phyloP scores from a whole-genome alignment of 2,888 invertebrate species.

The Tachystola acroxantha region DNA sequence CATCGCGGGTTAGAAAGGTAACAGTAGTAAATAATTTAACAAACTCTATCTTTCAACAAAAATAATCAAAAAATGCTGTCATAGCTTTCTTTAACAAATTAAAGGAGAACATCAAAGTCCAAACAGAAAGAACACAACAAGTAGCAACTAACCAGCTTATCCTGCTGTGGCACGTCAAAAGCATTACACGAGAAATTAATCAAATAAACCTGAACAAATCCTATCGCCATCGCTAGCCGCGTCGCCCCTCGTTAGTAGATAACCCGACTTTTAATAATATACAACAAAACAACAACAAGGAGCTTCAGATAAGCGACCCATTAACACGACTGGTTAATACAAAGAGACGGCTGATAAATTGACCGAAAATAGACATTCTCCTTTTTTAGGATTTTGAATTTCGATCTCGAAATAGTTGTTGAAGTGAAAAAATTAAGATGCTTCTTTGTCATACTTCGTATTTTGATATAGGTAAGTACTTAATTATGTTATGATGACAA shows the following conservation, averaged over 20 bases:
- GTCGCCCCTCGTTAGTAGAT: constrained; percentile 50
- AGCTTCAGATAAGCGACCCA: constrained; percentile 54
- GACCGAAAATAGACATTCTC: constrained; percentile 26
- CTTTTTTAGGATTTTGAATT: constrained; percentile 22
- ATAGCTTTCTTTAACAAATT: no score
- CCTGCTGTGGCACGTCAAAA: constrained; percentile 15
- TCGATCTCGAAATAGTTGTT: constrained; percentile 4
- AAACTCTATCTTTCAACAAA: no score
- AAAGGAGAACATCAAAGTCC: no score
- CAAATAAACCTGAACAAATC: constrained; percentile 26
- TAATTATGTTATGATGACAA: no score
- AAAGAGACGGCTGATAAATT: constrained; percentile 53
- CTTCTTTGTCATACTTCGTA: no score
- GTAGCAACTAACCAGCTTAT: no score
- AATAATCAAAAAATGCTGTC: no score
- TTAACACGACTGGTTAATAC: constrained; percentile 65
- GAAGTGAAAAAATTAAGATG: no score
- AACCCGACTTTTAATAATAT: constrained; percentile 55
- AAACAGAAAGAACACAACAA: no score
- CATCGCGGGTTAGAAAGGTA: no score
- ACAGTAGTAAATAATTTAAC: no score
- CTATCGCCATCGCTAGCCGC: constrained; percentile 20
- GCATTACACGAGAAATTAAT: constrained; percentile 31
- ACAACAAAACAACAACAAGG: constrained; percentile 54
- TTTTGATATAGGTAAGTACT: no score